phyloP scores from a whole-genome alignment of 2,113 vertebrate genomes.

The Centrocercus urophasianus region DNA sequence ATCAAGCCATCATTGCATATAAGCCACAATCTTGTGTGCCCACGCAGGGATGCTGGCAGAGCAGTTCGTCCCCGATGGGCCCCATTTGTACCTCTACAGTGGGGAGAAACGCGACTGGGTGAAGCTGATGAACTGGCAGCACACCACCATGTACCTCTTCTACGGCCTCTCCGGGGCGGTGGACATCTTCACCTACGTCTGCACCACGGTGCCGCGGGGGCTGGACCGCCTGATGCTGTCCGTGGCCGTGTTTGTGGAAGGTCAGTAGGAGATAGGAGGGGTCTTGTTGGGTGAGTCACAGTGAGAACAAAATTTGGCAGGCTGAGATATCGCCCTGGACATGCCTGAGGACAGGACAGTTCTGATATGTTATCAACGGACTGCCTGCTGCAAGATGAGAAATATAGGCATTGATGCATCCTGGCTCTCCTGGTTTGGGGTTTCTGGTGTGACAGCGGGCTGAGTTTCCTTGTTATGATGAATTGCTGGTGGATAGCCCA shows the following conservation, averaged over 20 bases:
- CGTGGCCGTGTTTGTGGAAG: conserved; percentile 88
- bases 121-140: conserved; percentile 99
- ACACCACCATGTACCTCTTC: conserved; percentile 97
- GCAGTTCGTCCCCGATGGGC: conserved; percentile 93
- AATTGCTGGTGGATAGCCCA: not conserved
- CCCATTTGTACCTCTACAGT: conserved; percentile 85
- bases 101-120: conserved; percentile 77
- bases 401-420: not conserved
- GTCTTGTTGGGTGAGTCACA: not conserved
- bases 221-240: conserved; percentile 85
- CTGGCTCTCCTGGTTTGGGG: not conserved
- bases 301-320: not conserved
- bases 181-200: conserved; percentile 75
- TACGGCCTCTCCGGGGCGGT: conserved; percentile 84
- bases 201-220: conserved; percentile 74
- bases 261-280: conserved; percentile 61
- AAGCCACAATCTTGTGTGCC: not conserved
- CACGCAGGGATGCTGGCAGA: conserved; percentile 90
- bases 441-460: not conserved
- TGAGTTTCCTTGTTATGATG: not conserved
- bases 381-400: not conserved
- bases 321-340: not conserved
- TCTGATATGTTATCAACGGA: not conserved
- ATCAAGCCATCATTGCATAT: accelerated
- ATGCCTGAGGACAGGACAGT: not conserved